Percentiles rank a stretch among this genome's conserved stretches.
phyloP scores from a whole-genome alignment of 2,888 invertebrate species.

The Drosophila monieri region DNA sequence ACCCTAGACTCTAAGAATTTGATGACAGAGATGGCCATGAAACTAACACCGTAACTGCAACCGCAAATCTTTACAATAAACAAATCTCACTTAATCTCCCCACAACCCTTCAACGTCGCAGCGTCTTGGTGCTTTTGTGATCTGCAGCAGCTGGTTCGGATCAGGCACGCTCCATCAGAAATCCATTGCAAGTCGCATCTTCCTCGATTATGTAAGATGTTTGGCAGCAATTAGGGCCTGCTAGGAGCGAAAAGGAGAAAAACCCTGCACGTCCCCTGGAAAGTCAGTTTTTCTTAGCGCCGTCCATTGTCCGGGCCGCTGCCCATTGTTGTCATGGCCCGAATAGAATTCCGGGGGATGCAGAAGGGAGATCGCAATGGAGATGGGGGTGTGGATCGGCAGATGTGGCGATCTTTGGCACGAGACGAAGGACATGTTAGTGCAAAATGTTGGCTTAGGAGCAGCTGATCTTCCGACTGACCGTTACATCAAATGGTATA shows the following conservation, averaged over 20 bases:
- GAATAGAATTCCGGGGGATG: constrained; percentile 22
- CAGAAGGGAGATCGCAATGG: constrained; percentile 5
- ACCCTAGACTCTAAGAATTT: neutral
- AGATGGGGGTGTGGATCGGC: constrained; percentile 31
- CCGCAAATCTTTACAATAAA: constrained; percentile 67
- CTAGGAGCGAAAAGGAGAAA: constrained; percentile 26
- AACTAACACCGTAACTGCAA: constrained; percentile 17
- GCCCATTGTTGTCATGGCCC: constrained; percentile 27
- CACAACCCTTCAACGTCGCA: constrained; percentile 59
- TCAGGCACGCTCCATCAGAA: constrained; percentile 73
- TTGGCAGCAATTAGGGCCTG: constrained; percentile 58
- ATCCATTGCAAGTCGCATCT: constrained; percentile 54
- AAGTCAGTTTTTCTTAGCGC: constrained; percentile 63
- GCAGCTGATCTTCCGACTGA: constrained; percentile 61
- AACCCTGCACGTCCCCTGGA: constrained; percentile 55
- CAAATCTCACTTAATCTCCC: constrained; percentile 55
- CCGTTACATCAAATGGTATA: constrained; percentile 33
- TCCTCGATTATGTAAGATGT: constrained; percentile 63
- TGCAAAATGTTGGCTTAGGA: constrained; percentile 44
- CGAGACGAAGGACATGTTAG: constrained; percentile 44
- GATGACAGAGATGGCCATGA: neutral
- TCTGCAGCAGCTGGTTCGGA: constrained; percentile 64
- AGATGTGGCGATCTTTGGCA: constrained; percentile 68
- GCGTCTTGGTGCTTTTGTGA: constrained; percentile 24
- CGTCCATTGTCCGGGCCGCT: constrained; percentile 56